These are phyloP conservation scores for Rhogogaster chlorosoma DNA, from an alignment of 2,888 invertebrate species.

Conservation along the genomic window DNA sequence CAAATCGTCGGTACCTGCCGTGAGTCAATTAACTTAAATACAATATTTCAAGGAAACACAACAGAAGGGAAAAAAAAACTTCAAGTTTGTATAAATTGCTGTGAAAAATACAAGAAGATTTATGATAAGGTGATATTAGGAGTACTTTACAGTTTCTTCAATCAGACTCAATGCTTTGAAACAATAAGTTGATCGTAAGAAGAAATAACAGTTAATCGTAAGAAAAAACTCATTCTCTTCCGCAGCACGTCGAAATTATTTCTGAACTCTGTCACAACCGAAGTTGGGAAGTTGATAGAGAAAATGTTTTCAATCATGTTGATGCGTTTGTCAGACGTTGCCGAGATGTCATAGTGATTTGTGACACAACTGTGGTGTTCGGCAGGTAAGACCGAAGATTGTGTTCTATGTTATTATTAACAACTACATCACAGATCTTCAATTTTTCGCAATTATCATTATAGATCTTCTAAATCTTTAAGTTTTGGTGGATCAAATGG, in stretches of 20 bases:
- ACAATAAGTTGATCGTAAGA: neutral
- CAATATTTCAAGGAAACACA: conserved; percentile 78
- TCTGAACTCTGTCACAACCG: conserved; percentile 57
- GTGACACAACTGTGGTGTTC: conserved; percentile 80
- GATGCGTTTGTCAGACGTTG: conserved; percentile 81
- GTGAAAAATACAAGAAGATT: conserved; percentile 78
- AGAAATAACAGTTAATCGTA: neutral
- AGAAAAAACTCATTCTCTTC: conserved; percentile 11
- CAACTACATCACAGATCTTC: neutral
- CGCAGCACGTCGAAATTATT: conserved; percentile 59
- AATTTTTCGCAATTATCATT: conserved; percentile 45
- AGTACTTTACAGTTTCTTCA: neutral
- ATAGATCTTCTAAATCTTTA: conserved; percentile 74
- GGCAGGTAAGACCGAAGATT: conserved; percentile 74
- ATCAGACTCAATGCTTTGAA: neutral
- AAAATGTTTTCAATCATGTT: conserved; percentile 80
- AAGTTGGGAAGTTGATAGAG: conserved; percentile 79
- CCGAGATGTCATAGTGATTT: conserved; percentile 80
- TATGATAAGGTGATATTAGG: conserved; percentile 75
- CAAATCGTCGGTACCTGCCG: conserved; percentile 79
- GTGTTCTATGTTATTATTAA: neutral
- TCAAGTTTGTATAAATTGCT: conserved; percentile 78
- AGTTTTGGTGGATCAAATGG: conserved; percentile 79
- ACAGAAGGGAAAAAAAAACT: conserved; percentile 77
- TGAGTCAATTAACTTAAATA: conserved; percentile 77